These are phyloP conservation scores for Zootoca vivipara DNA, from an alignment of 2,113 vertebrate genomes.

Conservation along the genomic window DNA sequence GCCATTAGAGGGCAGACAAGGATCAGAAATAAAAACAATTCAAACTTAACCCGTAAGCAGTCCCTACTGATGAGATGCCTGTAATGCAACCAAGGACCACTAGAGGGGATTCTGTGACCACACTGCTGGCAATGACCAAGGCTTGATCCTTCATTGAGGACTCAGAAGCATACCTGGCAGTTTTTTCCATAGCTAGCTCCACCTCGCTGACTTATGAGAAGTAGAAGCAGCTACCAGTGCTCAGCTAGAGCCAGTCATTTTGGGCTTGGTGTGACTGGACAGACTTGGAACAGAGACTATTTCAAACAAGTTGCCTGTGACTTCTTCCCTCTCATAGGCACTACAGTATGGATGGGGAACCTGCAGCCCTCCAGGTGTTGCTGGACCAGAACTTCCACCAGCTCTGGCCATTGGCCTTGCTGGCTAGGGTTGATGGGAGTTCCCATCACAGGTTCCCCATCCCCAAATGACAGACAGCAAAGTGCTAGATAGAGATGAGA, in stretches of 20 bases:
- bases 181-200: neutral
- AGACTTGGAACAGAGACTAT: neutral
- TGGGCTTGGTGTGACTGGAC: neutral
- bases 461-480: no score
- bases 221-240: neutral
- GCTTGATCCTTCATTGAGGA: neutral
- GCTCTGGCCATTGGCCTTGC: neutral
- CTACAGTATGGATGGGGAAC: neutral
- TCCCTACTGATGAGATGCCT: neutral
- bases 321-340: neutral
- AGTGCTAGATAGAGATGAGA: neutral
- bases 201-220: neutral
- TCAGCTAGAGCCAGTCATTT: neutral
- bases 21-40: conserved; percentile 42
- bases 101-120: neutral
- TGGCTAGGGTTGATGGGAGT: neutral
- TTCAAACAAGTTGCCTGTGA: neutral
- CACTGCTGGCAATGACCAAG: neutral
- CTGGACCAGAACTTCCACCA: neutral
- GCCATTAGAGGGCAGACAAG: conserved; percentile 57
- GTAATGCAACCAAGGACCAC: neutral
- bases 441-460: neutral
- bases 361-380: neutral
- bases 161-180: neutral
- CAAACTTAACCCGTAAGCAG: neutral